Evolutionary conservation across 2,888 invertebrate genomes (phyloP).

Genomic region (Argyra leucocephala): DNA sequence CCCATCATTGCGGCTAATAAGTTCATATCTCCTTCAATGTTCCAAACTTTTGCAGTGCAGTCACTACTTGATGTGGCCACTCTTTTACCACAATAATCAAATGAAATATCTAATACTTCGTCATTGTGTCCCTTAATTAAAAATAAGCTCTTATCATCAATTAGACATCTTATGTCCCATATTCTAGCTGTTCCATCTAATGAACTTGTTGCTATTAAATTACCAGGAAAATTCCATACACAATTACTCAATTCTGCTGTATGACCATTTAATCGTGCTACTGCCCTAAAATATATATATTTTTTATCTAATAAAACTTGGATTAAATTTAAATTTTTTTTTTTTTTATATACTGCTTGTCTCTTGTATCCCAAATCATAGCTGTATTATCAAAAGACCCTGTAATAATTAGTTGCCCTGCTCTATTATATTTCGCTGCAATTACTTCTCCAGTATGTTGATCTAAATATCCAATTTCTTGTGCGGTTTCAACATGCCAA

Average conservation of each 20-base stretch:
- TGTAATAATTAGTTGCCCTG: conserved; percentile 60
- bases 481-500: conserved; percentile 58
- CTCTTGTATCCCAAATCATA: conserved; percentile 63
- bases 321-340: no score
- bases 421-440: conserved; percentile 58
- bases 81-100: conserved; percentile 62
- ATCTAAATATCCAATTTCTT: conserved; percentile 51
- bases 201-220: conserved; percentile 59
- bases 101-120: conserved; percentile 65
- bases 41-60: conserved; percentile 63
- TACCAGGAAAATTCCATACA: conserved; percentile 57
- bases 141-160: conserved; percentile 45
- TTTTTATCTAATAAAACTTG: neutral
- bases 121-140: conserved; percentile 54
- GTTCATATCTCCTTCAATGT: conserved; percentile 49
- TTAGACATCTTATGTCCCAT: conserved; percentile 53
- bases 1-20: conserved; percentile 54
- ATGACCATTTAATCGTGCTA: conserved; percentile 53
- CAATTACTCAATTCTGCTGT: conserved; percentile 60
- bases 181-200: conserved; percentile 60
- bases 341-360: conserved; percentile 45
- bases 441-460: conserved; percentile 71
- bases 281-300: conserved; percentile 42
- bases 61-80: conserved; percentile 69
- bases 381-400: conserved; percentile 73